Evolutionary conservation across 2,797 vertebrate genomes (phyloP), one percentile per base, ranked within the genome.

Genomic region (Ispidina picta): DNA sequence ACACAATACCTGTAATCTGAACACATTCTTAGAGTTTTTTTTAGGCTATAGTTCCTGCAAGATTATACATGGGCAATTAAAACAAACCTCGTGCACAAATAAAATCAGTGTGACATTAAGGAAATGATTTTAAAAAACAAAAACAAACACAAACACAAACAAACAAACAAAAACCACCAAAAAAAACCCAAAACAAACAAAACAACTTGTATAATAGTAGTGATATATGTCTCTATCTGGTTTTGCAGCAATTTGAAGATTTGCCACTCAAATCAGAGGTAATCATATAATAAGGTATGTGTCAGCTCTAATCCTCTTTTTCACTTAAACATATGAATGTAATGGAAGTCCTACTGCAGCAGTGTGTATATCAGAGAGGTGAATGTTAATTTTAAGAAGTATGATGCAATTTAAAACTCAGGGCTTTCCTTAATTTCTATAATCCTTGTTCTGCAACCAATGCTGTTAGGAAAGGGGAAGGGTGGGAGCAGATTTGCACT

Each of bases 61-160:
- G 83, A 64, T 81, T 73, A 79, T 94, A 79, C 25, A 71, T 71
- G 17, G 64, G 39, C 66, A 76, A 88, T 88, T 92, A 87, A 83
- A 83, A 28, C 7, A 69, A 87, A 79, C 86, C 66, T 54, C 54
- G 87, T 33, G 19, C 72, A 85, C 82, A 94, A 94, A 95, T 89
- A 93, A 94, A 92, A 93, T 91, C 28, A 78, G 16, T 2, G 3
- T 69, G 29, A 60, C 75, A 44, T 70, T 80, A 68, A 95, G 63
- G 78, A 48, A 72, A 60, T 76, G 1, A 7, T 56, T 59, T 29
- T 26, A 78, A 39, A 37, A 12, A 51, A 13, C 46, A 13, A 8
- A 49, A 16, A 3, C 39, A 33, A 33, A 33, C 33, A 33, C 21
- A 28, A 28, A 9, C 15, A 20, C 37, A 39, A 39, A 39, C 37